Conservation (phyloP, 2,113 vertebrate genomes). For the Crotalus viridis region DNA sequence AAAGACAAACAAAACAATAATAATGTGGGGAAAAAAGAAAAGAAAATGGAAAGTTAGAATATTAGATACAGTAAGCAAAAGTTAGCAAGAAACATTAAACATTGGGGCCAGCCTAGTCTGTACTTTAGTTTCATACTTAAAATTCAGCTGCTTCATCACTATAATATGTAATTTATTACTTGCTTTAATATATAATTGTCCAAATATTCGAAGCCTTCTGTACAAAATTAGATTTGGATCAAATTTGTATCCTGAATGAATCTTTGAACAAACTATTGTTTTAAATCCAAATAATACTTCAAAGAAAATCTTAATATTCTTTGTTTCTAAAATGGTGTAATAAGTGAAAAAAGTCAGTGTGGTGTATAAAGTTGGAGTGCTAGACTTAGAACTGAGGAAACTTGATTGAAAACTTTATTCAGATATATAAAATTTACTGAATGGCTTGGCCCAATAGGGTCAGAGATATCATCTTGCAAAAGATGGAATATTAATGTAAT, state of each 20-base stretch:
- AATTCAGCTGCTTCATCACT: slow-evolving; percentile 24
- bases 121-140: slow-evolving; percentile 45
- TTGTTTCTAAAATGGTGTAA: background rate
- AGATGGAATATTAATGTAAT: background rate
- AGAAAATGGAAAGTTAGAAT: background rate
- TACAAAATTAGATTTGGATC: slow-evolving; percentile 30
- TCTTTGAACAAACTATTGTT: background rate
- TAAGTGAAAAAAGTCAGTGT: background rate
- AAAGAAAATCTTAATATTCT: background rate
- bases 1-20: background rate
- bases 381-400: background rate
- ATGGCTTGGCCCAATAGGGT: background rate
- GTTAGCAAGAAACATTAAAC: background rate
- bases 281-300: background rate
- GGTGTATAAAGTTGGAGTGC: background rate
- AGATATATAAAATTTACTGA: background rate
- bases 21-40: background rate
- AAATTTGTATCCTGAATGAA: slow-evolving; percentile 27
- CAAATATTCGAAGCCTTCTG: background rate
- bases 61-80: background rate
- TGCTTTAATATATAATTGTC: slow-evolving; percentile 36
- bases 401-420: background rate
- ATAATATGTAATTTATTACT: slow-evolving; percentile 32
- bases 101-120: background rate
- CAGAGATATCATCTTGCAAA: background rate